Evolutionary conservation across 2,113 vertebrate species (phyloP), one percentile per base, ranked within the genome.

Genomic region (Phrynocephalus versicolor): DNA sequence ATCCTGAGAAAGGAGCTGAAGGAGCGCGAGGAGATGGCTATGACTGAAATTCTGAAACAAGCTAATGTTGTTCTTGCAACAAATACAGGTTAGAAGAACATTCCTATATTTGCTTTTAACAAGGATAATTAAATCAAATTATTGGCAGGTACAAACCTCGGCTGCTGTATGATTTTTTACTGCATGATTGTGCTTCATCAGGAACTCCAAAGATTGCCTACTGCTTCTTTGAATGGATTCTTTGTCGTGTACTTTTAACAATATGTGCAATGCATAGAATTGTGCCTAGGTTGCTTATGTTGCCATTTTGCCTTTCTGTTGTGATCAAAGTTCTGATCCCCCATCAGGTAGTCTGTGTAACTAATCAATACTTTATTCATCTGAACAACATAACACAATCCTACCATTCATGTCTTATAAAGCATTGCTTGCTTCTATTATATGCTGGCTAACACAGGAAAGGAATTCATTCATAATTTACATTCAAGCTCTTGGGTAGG

Each of bases 21-120:
- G 91, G 95, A 91, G 62, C 94, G 98, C 74, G 99, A 99, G 82
- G 96, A 97, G n/a, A 87, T 96, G 0, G 98, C 98, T 62, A 97
- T 97, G 86, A 67, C 93, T 1, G 94, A 97, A 86, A 97, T 97
- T 87, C 97, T 99, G 14, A 94, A 91, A 51, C 79, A 90, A 0
- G 98, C 97, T 1, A 93, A 92, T 0, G 94, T 99, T 8, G 92
- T 99, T 87, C 96, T 99, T 21, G 97, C 98, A 10, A 99, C 98
- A 0, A 99, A 97, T 79, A 98, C 98, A 69, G 98, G 99, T 99
- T 82, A 64, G 92, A 45, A 2, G 15, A 74, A 15, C 37, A 13
- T 41, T 86, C 51, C 23, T 25, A 70, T 55, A 2, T 39, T 57
- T 45, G 35, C 1, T 69, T 83, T 71, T 57, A 0, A 41, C 25